Evolutionary conservation across 2,888 invertebrate species (phyloP).

Genomic region (Villa cingulata): DNA sequence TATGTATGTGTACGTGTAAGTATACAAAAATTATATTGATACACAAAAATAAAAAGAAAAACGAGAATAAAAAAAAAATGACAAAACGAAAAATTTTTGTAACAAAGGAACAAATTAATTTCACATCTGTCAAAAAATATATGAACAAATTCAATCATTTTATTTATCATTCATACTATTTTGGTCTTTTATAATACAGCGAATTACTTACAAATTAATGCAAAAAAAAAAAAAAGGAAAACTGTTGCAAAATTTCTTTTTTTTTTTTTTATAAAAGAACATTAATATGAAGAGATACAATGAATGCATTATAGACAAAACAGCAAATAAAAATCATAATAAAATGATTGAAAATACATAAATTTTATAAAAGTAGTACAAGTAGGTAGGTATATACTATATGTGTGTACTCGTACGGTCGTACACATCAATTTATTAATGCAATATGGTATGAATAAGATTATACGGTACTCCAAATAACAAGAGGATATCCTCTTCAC

Average conservation of each 20-base stretch:
- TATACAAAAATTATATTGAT: no score
- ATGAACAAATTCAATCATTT: not conserved
- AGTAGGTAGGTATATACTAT: no score
- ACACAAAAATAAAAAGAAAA: not conserved
- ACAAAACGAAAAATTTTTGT: not conserved
- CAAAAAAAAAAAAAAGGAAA: not conserved
- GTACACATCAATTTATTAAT: no score
- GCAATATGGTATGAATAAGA: not conserved
- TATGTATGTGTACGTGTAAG: no score
- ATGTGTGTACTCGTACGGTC: no score
- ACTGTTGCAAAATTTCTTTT: no score
- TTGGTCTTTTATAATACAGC: no score
- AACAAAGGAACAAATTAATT: constrained; percentile 7
- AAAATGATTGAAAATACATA: no score
- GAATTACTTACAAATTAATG: not conserved
- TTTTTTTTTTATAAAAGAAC: no score
- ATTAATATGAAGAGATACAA: not conserved
- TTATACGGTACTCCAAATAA: not conserved
- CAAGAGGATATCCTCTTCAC: not conserved
- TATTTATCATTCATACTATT: not conserved
- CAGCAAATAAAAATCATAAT: no score
- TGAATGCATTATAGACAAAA: no score
- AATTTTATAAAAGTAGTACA: no score
- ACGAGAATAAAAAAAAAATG: not conserved
- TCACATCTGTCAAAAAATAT: constrained; percentile 8